Evolutionary conservation across 1,140 invertebrate genomes (phyloP).

Genomic region (Drosophila nikananu): DNA sequence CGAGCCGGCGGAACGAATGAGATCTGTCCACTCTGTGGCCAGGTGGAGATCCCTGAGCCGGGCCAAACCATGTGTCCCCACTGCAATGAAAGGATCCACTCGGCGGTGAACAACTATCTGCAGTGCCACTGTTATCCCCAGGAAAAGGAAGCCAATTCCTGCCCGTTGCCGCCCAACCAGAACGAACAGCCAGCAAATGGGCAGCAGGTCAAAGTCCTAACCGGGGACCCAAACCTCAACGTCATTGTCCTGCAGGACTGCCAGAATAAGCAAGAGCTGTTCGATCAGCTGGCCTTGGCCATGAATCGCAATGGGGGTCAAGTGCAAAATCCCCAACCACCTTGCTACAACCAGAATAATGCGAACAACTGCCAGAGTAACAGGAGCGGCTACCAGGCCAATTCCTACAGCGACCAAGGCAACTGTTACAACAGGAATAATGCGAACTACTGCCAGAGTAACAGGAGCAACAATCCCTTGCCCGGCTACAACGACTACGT

Average conservation of each 20-base stretch:
- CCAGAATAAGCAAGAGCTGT: slow-evolving; percentile 24
- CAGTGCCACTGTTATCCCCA: neutral
- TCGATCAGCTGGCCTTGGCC: slow-evolving; percentile 48
- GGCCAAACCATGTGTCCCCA: slow-evolving; percentile 26
- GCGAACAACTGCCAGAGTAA: neutral
- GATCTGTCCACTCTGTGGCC: slow-evolving; percentile 35
- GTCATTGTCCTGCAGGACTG: slow-evolving; percentile 65
- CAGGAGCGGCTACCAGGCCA: no score
- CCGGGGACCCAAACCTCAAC: slow-evolving; percentile 15
- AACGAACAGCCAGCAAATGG: neutral
- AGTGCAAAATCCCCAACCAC: neutral
- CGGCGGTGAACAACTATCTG: slow-evolving; percentile 16
- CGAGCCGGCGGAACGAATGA: slow-evolving; percentile 4
- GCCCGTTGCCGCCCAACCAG: no score
- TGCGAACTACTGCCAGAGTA: neutral
- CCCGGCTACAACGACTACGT: slow-evolving; percentile 8
- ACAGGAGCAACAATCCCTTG: neutral
- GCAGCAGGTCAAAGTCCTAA: no score
- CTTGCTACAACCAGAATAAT: neutral
- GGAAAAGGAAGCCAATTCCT: neutral
- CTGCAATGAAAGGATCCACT: slow-evolving; percentile 37
- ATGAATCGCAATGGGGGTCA: slow-evolving; percentile 5
- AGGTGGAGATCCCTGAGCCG: neutral
- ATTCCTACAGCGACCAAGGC: neutral
- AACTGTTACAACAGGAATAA: neutral